Percentiles rank a stretch among this genome's conserved stretches.
Evolutionary conservation across 2,113 vertebrate genomes (phyloP).

Genomic region (Hystrix cristata): DNA sequence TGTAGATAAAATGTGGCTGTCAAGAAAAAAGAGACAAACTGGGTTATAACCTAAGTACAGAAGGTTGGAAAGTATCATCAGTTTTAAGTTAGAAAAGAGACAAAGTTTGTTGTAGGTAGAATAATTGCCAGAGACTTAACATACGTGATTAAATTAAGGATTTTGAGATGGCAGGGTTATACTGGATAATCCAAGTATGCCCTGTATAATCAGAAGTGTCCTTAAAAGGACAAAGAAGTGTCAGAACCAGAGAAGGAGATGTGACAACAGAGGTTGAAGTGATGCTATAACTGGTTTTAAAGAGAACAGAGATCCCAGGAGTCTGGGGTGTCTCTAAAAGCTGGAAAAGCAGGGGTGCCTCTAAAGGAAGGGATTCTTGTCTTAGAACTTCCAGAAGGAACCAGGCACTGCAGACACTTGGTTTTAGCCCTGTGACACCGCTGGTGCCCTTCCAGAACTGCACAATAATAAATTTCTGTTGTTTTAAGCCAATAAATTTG

Average conservation of each 20-base stretch:
- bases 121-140: not conserved
- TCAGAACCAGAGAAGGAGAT: not conserved
- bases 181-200: not conserved
- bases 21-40: not conserved
- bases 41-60: not conserved
- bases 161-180: not conserved
- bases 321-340: not conserved
- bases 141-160: constrained; percentile 8
- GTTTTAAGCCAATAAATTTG: constrained; percentile 3
- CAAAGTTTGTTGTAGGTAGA: not conserved
- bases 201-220: not conserved
- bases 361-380: not conserved
- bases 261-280: not conserved
- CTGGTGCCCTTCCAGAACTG: not conserved
- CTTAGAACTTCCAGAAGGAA: not conserved
- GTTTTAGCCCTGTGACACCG: not conserved
- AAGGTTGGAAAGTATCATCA: not conserved
- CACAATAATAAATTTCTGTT: not conserved
- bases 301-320: not conserved
- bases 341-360: not conserved
- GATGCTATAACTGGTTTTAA: not conserved
- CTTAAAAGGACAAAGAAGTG: not conserved
- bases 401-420: not conserved
- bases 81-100: constrained; percentile 20
- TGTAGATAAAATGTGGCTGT: constrained; percentile 2